Conservation (phyloP, 1,140 invertebrate genomes). For the Zaprionus ghesquierei region DNA sequence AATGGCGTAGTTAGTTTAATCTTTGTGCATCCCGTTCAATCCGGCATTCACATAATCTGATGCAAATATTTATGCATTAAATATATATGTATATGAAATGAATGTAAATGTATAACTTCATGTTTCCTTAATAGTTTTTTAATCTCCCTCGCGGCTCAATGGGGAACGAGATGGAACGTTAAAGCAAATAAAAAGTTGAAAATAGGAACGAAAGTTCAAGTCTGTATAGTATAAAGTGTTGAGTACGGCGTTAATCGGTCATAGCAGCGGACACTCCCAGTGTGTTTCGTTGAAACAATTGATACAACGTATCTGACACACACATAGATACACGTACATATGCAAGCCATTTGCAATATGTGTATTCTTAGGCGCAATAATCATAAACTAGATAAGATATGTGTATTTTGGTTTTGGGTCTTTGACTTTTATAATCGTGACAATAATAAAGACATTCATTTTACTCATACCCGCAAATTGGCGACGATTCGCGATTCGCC, state of each 20-base stretch:
- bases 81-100: background rate
- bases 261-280: background rate
- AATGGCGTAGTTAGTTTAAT: constrained; percentile 47
- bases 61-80: background rate
- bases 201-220: background rate
- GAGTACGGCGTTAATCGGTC: constrained; percentile 3
- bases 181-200: background rate
- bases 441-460: constrained; percentile 58
- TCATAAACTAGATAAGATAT: constrained; percentile 60
- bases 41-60: background rate
- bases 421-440: constrained; percentile 42
- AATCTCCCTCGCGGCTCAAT: background rate
- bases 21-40: constrained; percentile 14
- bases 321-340: background rate
- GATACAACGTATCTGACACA: background rate
- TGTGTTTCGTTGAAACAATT: constrained; percentile 1
- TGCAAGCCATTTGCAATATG: background rate
- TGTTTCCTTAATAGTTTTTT: background rate
- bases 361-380: constrained; percentile 32
- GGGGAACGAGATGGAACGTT: background rate
- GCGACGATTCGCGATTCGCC: constrained; percentile 33
- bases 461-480: constrained; percentile 51
- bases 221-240: background rate
- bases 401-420: constrained; percentile 45
- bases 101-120: background rate